Evolutionary conservation across 2,113 vertebrate genomes (phyloP).

Genomic region (Ctenodactylus gundi): DNA sequence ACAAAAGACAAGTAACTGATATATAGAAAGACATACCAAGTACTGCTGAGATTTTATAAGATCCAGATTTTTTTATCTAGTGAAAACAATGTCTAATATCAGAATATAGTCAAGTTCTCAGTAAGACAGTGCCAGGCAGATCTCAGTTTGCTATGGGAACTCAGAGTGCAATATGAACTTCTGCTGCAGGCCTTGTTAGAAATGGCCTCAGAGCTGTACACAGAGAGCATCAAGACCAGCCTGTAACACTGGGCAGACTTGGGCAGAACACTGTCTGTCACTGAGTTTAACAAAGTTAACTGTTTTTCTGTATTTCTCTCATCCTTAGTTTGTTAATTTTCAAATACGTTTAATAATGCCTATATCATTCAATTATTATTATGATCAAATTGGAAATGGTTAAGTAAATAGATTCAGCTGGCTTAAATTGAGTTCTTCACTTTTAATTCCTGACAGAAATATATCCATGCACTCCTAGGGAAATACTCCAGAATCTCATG

Average conservation of each 20-base stretch:
- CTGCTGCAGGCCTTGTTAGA: background rate
- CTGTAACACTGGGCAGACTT: background rate
- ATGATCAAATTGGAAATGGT: slow-evolving; percentile 37
- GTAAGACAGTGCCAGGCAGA: background rate
- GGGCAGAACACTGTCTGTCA: background rate
- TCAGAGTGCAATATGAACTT: background rate
- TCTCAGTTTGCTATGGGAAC: background rate
- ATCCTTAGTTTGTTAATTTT: slow-evolving; percentile 16
- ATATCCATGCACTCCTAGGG: background rate
- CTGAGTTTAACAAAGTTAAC: background rate
- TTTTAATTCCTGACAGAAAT: slow-evolving; percentile 3
- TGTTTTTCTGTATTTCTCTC: slow-evolving; percentile 32
- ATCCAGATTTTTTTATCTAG: background rate
- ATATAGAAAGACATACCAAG: background rate
- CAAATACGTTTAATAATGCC: slow-evolving; percentile 3
- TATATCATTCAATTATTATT: background rate
- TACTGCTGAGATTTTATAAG: background rate
- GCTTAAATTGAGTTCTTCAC: background rate
- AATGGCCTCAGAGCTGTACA: background rate
- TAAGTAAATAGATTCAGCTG: background rate
- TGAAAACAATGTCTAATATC: background rate
- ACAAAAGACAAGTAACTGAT: background rate
- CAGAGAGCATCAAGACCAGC: background rate
- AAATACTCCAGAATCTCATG: background rate
- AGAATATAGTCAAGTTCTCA: background rate